phyloP scores from a whole-genome alignment of 1,140 invertebrate genomes.

The Ganaspis sp. region DNA sequence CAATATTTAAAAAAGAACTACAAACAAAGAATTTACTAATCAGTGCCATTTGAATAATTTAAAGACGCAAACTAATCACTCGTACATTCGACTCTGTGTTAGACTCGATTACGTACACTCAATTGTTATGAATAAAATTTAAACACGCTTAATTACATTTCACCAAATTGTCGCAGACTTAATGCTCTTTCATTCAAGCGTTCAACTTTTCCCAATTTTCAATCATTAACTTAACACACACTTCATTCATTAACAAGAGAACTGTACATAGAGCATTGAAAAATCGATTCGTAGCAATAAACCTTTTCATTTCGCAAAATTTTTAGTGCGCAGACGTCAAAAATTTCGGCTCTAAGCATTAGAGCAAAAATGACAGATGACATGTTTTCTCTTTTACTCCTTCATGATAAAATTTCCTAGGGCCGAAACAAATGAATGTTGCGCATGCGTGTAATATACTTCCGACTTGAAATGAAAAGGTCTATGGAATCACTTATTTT shows the following conservation, averaged over 20 bases:
- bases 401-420: too few relatives aligned
- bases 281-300: neutral
- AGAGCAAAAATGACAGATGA: too few relatives aligned
- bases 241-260: constrained; percentile 20
- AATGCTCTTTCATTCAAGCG: neutral
- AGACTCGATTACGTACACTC: neutral
- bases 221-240: constrained; percentile 16
- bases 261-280: neutral
- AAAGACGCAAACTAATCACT: constrained; percentile 33
- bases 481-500: neutral
- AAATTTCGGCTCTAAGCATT: too few relatives aligned
- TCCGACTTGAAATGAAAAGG: too few relatives aligned
- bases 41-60: constrained; percentile 28
- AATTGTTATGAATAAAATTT: neutral
- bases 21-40: constrained; percentile 40
- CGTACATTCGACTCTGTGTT: constrained; percentile 36
- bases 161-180: neutral
- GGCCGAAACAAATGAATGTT: too few relatives aligned
- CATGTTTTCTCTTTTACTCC: too few relatives aligned
- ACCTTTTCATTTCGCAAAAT: too few relatives aligned
- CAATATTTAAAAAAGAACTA: constrained; percentile 52
- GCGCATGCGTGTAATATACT: too few relatives aligned
- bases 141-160: neutral
- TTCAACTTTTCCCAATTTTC: neutral
- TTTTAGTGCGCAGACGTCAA: too few relatives aligned